Conservation (phyloP, 2,113 vertebrate species). For the Emydocephalus ijimae region DNA sequence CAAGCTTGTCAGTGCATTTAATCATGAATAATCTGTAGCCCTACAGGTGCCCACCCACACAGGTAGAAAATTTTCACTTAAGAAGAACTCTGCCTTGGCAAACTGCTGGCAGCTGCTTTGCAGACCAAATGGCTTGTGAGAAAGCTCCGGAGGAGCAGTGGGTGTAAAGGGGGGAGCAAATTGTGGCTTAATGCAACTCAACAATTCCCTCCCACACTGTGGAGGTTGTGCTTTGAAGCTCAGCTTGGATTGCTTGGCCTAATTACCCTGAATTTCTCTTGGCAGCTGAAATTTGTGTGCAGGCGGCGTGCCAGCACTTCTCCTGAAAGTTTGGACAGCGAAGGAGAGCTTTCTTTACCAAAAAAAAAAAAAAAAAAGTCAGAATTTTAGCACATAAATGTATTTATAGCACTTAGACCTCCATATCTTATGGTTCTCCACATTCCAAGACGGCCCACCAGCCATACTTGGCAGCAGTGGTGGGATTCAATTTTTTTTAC, state of each 20-base stretch:
- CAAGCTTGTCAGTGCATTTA: slow-evolving; percentile 19
- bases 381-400: too few relatives aligned
- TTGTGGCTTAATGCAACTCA: slow-evolving; percentile 22
- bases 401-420: not conserved
- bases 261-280: not conserved
- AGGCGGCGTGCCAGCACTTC: not conserved
- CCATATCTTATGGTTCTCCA: not conserved
- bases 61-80: slow-evolving; percentile 31
- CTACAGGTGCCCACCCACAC: not conserved
- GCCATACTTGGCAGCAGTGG: not conserved
- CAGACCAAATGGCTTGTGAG: slow-evolving; percentile 29
- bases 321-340: not conserved
- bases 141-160: slow-evolving; percentile 19
- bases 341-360: not conserved
- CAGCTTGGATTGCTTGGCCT: not conserved
- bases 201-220: not conserved
- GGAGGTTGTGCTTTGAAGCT: slow-evolving; percentile 16
- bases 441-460: not conserved
- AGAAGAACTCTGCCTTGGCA: slow-evolving; percentile 21
- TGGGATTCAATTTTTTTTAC: too few relatives aligned
- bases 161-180: not conserved
- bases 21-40: slow-evolving; percentile 17
- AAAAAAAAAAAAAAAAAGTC: too few relatives aligned
- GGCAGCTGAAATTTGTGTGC: not conserved
- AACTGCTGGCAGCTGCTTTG: slow-evolving; percentile 23